Evolutionary conservation across 2,113 vertebrate genomes (phyloP).

Genomic region (Gallinago undulata): DNA sequence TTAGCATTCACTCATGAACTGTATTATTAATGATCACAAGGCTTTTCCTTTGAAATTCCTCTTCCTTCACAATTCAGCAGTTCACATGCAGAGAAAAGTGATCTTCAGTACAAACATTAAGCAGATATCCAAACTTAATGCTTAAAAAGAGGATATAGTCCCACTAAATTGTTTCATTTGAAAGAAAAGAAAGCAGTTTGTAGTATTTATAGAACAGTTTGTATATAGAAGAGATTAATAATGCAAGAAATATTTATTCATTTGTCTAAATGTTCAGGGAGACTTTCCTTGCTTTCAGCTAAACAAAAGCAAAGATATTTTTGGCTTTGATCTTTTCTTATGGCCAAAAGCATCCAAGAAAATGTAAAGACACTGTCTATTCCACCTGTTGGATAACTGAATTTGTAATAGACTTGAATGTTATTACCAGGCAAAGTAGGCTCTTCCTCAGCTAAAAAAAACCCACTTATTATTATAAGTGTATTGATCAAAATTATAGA

Average conservation of each 20-base stretch:
- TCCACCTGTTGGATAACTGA: not conserved
- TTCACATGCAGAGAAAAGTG: not conserved
- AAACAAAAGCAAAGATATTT: not conserved
- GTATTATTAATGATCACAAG: not conserved
- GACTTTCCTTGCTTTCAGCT: not conserved
- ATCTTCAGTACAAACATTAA: not conserved
- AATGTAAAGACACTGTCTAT: not conserved
- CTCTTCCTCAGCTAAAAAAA: not conserved
- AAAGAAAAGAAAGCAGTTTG: not conserved
- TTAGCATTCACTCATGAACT: not conserved
- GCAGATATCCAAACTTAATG: not conserved
- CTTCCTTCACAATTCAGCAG: not conserved
- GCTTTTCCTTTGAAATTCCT: not conserved
- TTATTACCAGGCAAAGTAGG: not conserved
- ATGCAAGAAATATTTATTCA: not conserved
- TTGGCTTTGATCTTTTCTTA: not conserved
- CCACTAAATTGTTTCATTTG: not conserved
- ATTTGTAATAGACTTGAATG: not conserved
- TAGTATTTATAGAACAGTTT: not conserved
- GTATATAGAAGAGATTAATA: not conserved
- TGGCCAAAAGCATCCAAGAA: not conserved
- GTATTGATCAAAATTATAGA: not conserved
- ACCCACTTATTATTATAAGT: fast-evolving
- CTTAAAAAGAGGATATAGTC: not conserved
- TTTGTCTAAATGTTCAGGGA: not conserved